A percentile compares a stretch with the other conserved stretches of the same genome.
These are phyloP conservation scores for Manis pentadactyla DNA, from an alignment of 2,797 vertebrate species.

Conservation along the genomic window DNA sequence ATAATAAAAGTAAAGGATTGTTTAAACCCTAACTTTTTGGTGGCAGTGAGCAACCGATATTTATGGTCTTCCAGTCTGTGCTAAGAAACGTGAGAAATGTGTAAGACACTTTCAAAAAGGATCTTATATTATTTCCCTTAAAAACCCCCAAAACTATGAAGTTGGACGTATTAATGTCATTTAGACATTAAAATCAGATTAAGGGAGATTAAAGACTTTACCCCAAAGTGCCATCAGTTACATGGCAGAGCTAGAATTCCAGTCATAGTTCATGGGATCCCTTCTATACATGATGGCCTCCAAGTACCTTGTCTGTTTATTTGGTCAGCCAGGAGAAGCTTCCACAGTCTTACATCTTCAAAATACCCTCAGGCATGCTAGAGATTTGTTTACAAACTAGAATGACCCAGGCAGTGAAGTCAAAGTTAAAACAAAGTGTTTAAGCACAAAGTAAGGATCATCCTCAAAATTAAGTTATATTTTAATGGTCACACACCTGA, in stretches of 20 bases:
- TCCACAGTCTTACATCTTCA: not conserved
- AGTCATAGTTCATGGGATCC: not conserved
- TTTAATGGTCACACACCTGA: not conserved
- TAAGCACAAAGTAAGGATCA: not conserved
- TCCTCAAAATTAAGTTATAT: conserved; percentile 21
- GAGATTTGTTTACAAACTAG: not conserved
- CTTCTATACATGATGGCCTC: not conserved
- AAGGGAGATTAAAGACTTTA: not conserved
- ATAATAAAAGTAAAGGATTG: not conserved
- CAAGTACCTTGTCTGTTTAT: not conserved
- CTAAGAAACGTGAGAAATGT: not conserved
- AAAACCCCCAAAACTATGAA: not conserved
- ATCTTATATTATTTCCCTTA: not conserved
- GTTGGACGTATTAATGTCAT: not conserved
- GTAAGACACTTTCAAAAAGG: not conserved
- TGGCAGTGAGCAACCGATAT: not conserved
- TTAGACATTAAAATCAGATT: not conserved
- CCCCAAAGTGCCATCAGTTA: not conserved
- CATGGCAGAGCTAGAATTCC: not conserved
- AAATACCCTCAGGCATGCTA: not conserved
- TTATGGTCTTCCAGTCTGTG: not conserved
- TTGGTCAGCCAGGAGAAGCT: not conserved
- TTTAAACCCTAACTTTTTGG: not conserved
- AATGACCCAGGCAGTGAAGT: not conserved
- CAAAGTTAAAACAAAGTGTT: not conserved